A percentile compares a stretch with the other conserved stretches of the same genome.
phyloP scores from a whole-genome alignment of 2,113 vertebrate species.

The Stegostoma tigrinum region DNA sequence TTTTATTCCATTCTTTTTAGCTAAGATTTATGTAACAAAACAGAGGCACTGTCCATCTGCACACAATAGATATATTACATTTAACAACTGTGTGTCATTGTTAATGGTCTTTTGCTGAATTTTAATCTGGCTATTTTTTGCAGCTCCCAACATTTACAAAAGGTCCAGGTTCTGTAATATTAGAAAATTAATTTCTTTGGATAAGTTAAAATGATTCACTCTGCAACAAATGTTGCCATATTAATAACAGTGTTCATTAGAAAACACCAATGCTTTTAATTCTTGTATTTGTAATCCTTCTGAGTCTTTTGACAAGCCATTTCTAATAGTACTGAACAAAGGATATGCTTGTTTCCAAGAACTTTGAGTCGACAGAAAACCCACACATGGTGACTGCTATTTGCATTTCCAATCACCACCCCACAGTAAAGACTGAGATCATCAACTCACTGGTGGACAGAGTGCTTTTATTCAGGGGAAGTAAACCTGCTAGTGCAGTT shows the following conservation, averaged over 20 bases:
- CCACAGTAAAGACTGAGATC: background rate
- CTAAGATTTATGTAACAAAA: constrained; percentile 33
- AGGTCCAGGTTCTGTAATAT: background rate
- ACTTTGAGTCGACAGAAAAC: constrained; percentile 29
- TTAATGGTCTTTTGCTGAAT: constrained; percentile 4
- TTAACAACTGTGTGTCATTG: constrained; percentile 23
- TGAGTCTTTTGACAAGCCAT: background rate
- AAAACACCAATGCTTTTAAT: background rate
- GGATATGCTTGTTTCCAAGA: constrained; percentile 19
- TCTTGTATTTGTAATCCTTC: constrained; percentile 29
- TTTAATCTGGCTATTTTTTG: background rate
- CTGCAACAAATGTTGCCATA: background rate
- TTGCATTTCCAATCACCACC: constrained; percentile 21
- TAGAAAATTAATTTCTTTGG: background rate
- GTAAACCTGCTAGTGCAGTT: background rate
- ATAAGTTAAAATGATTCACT: background rate
- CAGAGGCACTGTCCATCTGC: constrained; percentile 5
- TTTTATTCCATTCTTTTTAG: constrained; percentile 25
- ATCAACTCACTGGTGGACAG: background rate
- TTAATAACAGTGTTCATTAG: background rate
- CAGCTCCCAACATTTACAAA: background rate
- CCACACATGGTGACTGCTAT: constrained; percentile 14
- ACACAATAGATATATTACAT: constrained; percentile 23
- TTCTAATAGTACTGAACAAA: constrained; percentile 16
- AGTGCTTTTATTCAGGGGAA: background rate